Evolutionary conservation across 2,888 invertebrate genomes (phyloP).

Genomic region (Cephalotes varians): DNA sequence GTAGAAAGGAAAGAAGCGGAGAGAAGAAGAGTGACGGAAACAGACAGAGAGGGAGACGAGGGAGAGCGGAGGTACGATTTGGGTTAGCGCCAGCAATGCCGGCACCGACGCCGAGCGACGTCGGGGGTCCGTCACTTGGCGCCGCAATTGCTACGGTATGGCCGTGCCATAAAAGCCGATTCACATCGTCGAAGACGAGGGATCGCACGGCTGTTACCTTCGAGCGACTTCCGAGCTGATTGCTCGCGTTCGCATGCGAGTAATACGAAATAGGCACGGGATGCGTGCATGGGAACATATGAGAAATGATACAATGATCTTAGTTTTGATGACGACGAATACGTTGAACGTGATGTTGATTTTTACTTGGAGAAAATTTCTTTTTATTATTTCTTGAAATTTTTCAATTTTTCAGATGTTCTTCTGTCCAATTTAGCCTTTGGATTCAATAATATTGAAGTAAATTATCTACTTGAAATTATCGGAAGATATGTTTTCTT

Average conservation of each 20-base stretch:
- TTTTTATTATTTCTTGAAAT: not conserved
- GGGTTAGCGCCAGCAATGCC: slow-evolving; percentile 78
- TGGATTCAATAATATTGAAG: not conserved
- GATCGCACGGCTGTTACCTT: slow-evolving; percentile 27
- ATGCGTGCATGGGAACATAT: not conserved
- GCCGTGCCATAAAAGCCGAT: slow-evolving; percentile 60
- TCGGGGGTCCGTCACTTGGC: slow-evolving; percentile 78
- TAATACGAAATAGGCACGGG: slow-evolving; percentile 9
- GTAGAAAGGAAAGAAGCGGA: not conserved
- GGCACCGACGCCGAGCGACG: slow-evolving; percentile 67
- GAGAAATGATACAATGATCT: not conserved
- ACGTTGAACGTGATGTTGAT: not conserved
- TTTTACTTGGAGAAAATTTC: not conserved
- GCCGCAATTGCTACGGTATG: slow-evolving; percentile 73
- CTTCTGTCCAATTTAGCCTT: not conserved
- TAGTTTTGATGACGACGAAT: not conserved
- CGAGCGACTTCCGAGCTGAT: not conserved
- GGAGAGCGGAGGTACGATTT: slow-evolving; percentile 72
- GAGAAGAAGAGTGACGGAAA: not conserved
- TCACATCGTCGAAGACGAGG: slow-evolving; percentile 58
- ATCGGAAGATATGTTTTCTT: not conserved
- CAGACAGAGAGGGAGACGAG: not conserved
- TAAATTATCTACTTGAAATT: not conserved
- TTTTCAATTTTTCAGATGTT: not conserved
- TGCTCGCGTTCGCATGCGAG: slow-evolving; percentile 8